Base-by-base conservation (phyloP, 2,113 vertebrate genomes). In the Athene noctua region DNA sequence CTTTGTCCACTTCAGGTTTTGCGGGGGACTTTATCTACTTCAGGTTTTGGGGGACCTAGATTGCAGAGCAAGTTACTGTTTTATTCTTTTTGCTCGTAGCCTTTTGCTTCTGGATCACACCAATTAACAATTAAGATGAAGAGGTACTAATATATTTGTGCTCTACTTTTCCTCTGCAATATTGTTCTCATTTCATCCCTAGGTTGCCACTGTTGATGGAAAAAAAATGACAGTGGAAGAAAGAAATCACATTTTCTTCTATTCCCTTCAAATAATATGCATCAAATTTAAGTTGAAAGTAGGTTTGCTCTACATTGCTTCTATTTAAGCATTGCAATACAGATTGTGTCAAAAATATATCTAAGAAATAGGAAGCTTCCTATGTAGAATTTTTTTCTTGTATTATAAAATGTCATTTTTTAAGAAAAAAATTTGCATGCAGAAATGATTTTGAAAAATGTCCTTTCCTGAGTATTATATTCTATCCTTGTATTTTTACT, bases 331-430 rank as follows among this genome's bases (percentile, higher is more conserved):
- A 65, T 10, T 86, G 54, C 72, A 88, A 55, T 78, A 46, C 14
- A 86, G 72, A 94, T 90, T 74, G 82, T 86, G 61, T 73, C 47
- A 90, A 92, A 90, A 95, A 84, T 74, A 30, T 19, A 77, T 40
- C 44, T 49, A 77, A 85, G 44, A 86, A 59, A 61, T 32, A 51
- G 29, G 55, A 91, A 80, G 38, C 63, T 94, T 91, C 30, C 42
- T 30, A 34, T 9, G 4, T 16, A 73, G 5, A 57, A 32, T 40
- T 90, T 82, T 82, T 83, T 44, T 79, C 34, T 67, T 34, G 4
- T 47, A 17, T 74, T 72, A 62, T 38, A 68, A 84, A 86, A 84
- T 30, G n/a, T 40, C 38, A 90, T 12, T 52, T 42, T 13, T 66
- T 85, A 22, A 61, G 14, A 9, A 66, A 62, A 75, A 80, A 66